These are phyloP conservation scores for Drosophila birchii DNA, from an alignment of 2,888 invertebrate species.

Conservation along the genomic window DNA sequence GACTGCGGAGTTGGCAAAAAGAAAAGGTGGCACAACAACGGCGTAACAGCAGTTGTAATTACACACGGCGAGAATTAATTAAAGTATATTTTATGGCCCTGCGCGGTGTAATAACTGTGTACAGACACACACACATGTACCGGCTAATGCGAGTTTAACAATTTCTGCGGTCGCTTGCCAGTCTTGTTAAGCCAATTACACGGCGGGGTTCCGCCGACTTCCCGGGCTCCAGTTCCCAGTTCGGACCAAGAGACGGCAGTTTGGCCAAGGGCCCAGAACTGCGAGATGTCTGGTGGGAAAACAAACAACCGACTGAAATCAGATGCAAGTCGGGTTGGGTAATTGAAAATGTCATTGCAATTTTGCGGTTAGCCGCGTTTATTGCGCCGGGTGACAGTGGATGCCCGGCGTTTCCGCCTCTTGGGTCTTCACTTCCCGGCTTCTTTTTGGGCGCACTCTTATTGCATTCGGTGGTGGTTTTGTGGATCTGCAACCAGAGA, in stretches of 20 bases:
- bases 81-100: slow-evolving; percentile 73
- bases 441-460: slow-evolving; percentile 7
- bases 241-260: slow-evolving; percentile 28
- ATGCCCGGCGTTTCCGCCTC: slow-evolving; percentile 9
- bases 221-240: slow-evolving; percentile 36
- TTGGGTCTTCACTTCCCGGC: slow-evolving; percentile 35
- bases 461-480: slow-evolving; percentile 23
- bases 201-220: slow-evolving; percentile 23
- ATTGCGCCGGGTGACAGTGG: slow-evolving; percentile 39
- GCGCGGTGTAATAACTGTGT: slow-evolving; percentile 65
- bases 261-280: slow-evolving; percentile 38
- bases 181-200: slow-evolving; percentile 77
- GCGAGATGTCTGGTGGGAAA: slow-evolving; percentile 60
- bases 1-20: slow-evolving; percentile 14
- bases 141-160: slow-evolving; percentile 72
- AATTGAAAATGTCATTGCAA: slow-evolving; percentile 71
- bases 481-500: neutral
- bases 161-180: slow-evolving; percentile 67
- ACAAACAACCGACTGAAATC: slow-evolving; percentile 30
- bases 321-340: slow-evolving; percentile 47
- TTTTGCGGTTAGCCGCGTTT: slow-evolving; percentile 56
- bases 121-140: slow-evolving; percentile 37
- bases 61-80: slow-evolving; percentile 63
- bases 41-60: slow-evolving; percentile 59
- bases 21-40: slow-evolving; percentile 24